A percentile compares a stretch with the other conserved stretches of the same genome.
Evolutionary conservation across 2,888 invertebrate species (phyloP).

Genomic region (Crioceris asparagi): DNA sequence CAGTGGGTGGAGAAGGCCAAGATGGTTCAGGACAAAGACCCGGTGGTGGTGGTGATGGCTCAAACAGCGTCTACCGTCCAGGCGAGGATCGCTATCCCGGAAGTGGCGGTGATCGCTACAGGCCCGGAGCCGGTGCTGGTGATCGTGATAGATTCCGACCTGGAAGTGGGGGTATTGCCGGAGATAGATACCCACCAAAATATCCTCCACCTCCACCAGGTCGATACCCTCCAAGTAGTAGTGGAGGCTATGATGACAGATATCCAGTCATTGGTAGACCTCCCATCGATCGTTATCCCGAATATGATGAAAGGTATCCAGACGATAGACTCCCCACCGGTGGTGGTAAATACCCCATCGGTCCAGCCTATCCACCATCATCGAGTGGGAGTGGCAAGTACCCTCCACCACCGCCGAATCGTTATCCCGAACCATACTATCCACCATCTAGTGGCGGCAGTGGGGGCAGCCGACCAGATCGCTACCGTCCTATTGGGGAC

Average conservation of each 20-base stretch:
- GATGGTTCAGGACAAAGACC: conserved; percentile 19
- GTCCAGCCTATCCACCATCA: conserved; percentile 15
- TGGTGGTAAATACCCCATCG: conserved; percentile 31
- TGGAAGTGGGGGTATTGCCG: conserved; percentile 17
- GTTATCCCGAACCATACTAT: conserved; percentile 4
- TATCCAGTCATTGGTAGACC: conserved; percentile 19
- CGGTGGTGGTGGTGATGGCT: conserved; percentile 17
- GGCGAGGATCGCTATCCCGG: conserved; percentile 22
- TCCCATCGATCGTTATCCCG: conserved; percentile 19
- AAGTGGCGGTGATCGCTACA: conserved; percentile 16
- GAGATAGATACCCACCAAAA: conserved; percentile 20
- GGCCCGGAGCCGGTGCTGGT: conserved; percentile 12
- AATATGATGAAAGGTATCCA: conserved; percentile 20
- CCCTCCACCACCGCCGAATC: conserved; percentile 9
- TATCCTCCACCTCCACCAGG: conserved; percentile 22
- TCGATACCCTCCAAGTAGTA: too few species aligned
- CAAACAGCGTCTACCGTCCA: conserved; percentile 13
- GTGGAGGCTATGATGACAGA: conserved; percentile 23
- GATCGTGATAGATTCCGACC: conserved; percentile 20
- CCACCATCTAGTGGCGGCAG: not conserved
- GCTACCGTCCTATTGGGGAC: conserved; percentile 6
- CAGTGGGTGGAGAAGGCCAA: conserved; percentile 28
- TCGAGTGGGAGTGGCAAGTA: conserved; percentile 20
- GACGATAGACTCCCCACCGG: conserved; percentile 30
- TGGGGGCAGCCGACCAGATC: conserved; percentile 3